A percentile compares a stretch with the other conserved stretches of the same genome.
phyloP scores from a whole-genome alignment of 2,888 invertebrate genomes.

The Silvanus unidentatus region DNA sequence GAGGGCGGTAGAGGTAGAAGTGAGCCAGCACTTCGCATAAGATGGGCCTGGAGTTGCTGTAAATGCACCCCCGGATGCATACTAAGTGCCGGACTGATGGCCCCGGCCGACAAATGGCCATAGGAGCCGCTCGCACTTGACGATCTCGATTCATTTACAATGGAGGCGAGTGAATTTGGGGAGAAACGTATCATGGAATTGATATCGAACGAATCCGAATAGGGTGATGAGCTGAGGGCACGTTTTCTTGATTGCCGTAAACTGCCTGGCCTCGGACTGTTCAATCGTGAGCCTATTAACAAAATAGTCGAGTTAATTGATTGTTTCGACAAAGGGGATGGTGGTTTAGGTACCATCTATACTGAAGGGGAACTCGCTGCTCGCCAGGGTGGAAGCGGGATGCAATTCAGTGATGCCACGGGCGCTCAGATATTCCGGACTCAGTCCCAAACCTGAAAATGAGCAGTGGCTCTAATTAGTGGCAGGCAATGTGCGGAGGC shows the following conservation, averaged over 20 bases:
- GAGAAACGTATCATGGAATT: conserved; percentile 94
- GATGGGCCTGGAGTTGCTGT: conserved; percentile 74
- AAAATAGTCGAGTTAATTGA: background rate
- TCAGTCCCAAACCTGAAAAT: conserved; percentile 53
- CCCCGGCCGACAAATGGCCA: conserved; percentile 89
- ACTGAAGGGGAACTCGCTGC: conserved; percentile 85
- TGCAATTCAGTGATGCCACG: conserved; percentile 51
- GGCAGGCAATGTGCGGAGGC: too few species aligned
- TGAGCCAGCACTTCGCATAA: conserved; percentile 62
- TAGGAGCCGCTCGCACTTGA: conserved; percentile 92
- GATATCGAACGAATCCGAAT: conserved; percentile 92
- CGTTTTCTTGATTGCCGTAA: conserved; percentile 69
- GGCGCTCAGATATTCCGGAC: conserved; percentile 57
- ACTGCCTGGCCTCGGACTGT: conserved; percentile 55
- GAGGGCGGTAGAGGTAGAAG: conserved; percentile 48
- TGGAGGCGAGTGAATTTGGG: conserved; percentile 80
- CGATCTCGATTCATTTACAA: conserved; percentile 77
- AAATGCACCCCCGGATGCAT: conserved; percentile 60
- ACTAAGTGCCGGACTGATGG: conserved; percentile 81
- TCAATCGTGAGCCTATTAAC: conserved; percentile 58
- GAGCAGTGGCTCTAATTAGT: background rate
- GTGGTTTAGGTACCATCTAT: conserved; percentile 66
- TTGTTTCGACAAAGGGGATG: background rate
- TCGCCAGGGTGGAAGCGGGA: conserved; percentile 68
- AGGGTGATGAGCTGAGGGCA: conserved; percentile 89